Conservation (phyloP, 2,888 invertebrate species). For the Drosophila meridionalis region DNA sequence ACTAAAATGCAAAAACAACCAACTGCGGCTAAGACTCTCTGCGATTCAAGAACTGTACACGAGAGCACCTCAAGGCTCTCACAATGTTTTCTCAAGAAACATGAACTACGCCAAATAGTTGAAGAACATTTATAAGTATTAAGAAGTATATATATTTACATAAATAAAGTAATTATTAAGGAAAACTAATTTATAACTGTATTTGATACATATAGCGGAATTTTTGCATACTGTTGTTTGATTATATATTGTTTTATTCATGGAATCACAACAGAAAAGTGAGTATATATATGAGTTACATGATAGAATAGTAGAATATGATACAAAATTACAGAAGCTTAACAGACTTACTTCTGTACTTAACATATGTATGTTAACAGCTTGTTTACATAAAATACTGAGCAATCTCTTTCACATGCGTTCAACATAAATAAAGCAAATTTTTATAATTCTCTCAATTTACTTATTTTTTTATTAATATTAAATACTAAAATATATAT, state of each 20-base stretch:
- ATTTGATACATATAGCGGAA: not conserved
- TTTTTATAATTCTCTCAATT: not conserved
- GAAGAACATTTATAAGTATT: not conserved
- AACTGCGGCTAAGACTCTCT: slow-evolving; percentile 27
- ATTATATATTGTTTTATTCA: no score
- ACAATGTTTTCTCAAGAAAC: slow-evolving; percentile 21
- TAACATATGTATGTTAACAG: not conserved
- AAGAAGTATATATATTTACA: not conserved
- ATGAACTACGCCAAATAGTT: not conserved
- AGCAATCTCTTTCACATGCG: no score
- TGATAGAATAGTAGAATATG: no score
- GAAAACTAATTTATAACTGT: not conserved
- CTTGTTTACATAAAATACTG: not conserved
- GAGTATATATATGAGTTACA: no score
- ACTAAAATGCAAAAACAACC: slow-evolving; percentile 43
- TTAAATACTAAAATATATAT: not conserved
- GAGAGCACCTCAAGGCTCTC: slow-evolving; percentile 25
- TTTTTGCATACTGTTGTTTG: no score
- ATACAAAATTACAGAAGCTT: not conserved
- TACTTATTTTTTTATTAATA: not conserved
- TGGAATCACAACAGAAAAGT: no score
- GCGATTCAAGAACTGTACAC: slow-evolving; percentile 15
- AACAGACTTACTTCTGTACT: not conserved
- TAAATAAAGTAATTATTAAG: not conserved
- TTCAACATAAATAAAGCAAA: not conserved